Evolutionary conservation across 2,797 vertebrate genomes (phyloP), one percentile per base, ranked within the genome.

Genomic region (Neopelma chrysocephalum): DNA sequence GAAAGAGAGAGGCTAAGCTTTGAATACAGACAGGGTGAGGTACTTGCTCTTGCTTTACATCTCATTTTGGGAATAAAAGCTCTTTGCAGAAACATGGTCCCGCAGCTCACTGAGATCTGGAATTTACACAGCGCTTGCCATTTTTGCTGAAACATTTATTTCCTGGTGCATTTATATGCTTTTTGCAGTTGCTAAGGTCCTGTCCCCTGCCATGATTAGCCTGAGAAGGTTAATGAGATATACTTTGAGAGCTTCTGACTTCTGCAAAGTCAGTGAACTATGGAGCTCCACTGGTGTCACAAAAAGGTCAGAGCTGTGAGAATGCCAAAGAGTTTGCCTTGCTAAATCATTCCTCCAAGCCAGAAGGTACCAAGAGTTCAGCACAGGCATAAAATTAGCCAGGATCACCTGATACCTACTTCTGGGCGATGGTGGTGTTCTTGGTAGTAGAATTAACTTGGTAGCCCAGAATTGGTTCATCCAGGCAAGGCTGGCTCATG

Each of bases 181-280:
- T 96, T 97, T 85, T 96, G 83, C 60, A 87, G 51, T 90, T 93
- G 88, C 88, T 93, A 78, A 96, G 94, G 91, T 95, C 82, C 92
- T 62, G 71, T 96, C 78, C 89, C 93, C 92, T 94, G 87, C 83
- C 80, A 87, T 93, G 97, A 97, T 97, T 97, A 97, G 90, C 82
- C 89, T 92, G 91, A 96, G 91, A 94, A 97, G 95, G 95, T 97
- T 97, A 97, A 98, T 94, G 96, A 97, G 94, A 70, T 93, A 87
- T 87, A 92, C 56, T 94, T 91, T 77, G 88, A 96, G 87, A 53
- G 27, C 42, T 90, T 94, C 82, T 95, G 85, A 83, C 58, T 93
- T 95, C 73, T 83, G 69, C 90, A 89, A 51, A 89, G 62, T 75
- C 84, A 87, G 56, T 66, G 83, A 96, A 89, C 93, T 76, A 87